Base-by-base conservation (phyloP, 2,797 vertebrate genomes). In the Chaunax sp. region DNA sequence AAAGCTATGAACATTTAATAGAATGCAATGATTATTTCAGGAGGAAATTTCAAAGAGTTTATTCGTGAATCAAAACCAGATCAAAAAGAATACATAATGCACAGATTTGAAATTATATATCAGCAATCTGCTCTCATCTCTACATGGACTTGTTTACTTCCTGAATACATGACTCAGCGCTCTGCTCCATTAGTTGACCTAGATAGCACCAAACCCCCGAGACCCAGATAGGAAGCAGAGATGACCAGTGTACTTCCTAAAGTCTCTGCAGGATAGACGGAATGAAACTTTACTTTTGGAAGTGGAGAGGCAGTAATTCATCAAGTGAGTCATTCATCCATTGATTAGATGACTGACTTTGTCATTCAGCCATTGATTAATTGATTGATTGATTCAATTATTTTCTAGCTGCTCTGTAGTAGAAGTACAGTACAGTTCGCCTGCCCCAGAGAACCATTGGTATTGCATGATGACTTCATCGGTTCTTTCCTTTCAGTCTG, bases 131-230 rank as follows among this genome's bases (percentile, higher is more conserved):
- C 57, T 78, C 60, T 78, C 44, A 49, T 75, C 66, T 62, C 15
- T 35, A 59, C 44, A 68, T 9, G 11, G 26, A 65, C 51, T 64
- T 85, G 83, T 90, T 87, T 89, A 81, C 75, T 74, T 78, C 64
- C 76, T 78, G 55, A 79, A 84, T 69, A 77, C 69, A 77, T 70
- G 78, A 82, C 53, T 89, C 81, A 86, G 81, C 80, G 35, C n/a
- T 73, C 43, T 78, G 35, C n/a, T 73, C 43, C 40, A 70, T 45
- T 52, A 30, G 66, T 57, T 87, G 88, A 85, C 88, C 85, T 64
- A 87, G 60, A 80, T 83, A 82, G 69, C 77, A 30, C 15, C 56
- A 72, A 67, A 57, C 57, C 74, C 55, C 30, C 22, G 47, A 70
- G 69, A 77, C 33, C 6, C 61, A 63, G 65, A 66, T 20, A 66